Conservation (phyloP, 2,888 invertebrate species). For the Drosophila siamana region DNA sequence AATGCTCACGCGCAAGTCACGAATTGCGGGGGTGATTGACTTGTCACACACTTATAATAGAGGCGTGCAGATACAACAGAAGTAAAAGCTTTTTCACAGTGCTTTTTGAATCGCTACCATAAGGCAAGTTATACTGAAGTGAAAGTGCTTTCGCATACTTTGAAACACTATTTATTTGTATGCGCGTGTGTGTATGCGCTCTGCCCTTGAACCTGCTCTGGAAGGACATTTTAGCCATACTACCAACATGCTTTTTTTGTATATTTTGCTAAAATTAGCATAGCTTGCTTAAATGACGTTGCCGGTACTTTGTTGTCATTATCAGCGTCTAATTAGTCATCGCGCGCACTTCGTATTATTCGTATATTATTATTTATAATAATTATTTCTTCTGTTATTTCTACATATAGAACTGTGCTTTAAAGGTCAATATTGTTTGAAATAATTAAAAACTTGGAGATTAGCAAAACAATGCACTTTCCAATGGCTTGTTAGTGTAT, state of each 20-base stretch:
- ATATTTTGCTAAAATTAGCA: neutral
- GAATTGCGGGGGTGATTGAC: slow-evolving; percentile 42
- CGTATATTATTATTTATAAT: neutral
- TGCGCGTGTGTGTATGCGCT: slow-evolving; percentile 24
- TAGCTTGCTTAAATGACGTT: neutral
- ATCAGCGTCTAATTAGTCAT: slow-evolving; percentile 37
- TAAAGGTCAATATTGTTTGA: slow-evolving; percentile 47
- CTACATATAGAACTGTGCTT: slow-evolving; percentile 7
- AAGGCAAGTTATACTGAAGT: slow-evolving; percentile 33
- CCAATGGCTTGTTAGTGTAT: slow-evolving; percentile 49
- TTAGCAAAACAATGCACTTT: slow-evolving; percentile 62
- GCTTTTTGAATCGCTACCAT: slow-evolving; percentile 39
- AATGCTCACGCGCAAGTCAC: slow-evolving; percentile 35
- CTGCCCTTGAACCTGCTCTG: slow-evolving; percentile 58
- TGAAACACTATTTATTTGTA: slow-evolving; percentile 25
- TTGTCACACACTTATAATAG: slow-evolving; percentile 48
- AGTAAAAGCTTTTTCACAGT: slow-evolving; percentile 48
- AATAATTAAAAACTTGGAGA: slow-evolving; percentile 40
- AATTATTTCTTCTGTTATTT: neutral
- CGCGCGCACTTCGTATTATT: slow-evolving; percentile 20
- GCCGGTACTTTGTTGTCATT: slow-evolving; percentile 23
- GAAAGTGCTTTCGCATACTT: slow-evolving; percentile 41
- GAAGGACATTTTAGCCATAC: slow-evolving; percentile 54
- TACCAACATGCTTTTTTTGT: neutral
- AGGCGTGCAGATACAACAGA: slow-evolving; percentile 33